Conservation (phyloP, 2,113 vertebrate genomes). For the Lamprologus ornatipinnis region DNA sequence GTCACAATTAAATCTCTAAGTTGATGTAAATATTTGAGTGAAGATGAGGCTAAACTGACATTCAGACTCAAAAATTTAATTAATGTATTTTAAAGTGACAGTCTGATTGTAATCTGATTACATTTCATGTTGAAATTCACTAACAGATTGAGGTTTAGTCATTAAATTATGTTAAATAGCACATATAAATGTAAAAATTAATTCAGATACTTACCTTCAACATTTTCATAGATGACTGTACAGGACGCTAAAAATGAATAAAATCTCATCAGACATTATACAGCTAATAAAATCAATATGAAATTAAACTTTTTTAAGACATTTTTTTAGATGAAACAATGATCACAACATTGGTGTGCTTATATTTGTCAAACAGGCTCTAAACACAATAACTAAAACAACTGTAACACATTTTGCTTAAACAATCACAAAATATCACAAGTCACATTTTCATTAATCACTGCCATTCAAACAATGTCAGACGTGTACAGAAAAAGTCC, state of each 20-base stretch:
- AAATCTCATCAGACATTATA: not conserved
- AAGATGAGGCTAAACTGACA: not conserved
- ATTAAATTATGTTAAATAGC: too few species aligned
- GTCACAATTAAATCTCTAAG: not conserved
- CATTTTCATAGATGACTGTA: not conserved
- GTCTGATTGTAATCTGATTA: too few species aligned
- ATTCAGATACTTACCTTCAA: rapidly evolving
- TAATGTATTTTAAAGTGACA: too few species aligned
- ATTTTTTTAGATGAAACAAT: rapidly evolving
- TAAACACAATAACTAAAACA: not conserved
- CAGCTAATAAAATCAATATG: not conserved
- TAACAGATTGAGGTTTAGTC: too few species aligned
- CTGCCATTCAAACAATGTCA: not conserved
- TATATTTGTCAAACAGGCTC: rapidly evolving
- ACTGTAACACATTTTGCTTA: not conserved
- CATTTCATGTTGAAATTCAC: too few species aligned
- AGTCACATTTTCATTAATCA: not conserved
- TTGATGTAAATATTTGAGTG: not conserved
- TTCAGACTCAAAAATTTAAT: too few species aligned
- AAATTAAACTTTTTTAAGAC: not conserved
- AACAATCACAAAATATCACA: not conserved
- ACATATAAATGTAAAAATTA: not conserved
- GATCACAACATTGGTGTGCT: not conserved
- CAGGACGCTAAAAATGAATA: rapidly evolving
- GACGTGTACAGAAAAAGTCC: not conserved